Conservation (phyloP, 2,888 invertebrate genomes). For the Dilophus febrilis region DNA sequence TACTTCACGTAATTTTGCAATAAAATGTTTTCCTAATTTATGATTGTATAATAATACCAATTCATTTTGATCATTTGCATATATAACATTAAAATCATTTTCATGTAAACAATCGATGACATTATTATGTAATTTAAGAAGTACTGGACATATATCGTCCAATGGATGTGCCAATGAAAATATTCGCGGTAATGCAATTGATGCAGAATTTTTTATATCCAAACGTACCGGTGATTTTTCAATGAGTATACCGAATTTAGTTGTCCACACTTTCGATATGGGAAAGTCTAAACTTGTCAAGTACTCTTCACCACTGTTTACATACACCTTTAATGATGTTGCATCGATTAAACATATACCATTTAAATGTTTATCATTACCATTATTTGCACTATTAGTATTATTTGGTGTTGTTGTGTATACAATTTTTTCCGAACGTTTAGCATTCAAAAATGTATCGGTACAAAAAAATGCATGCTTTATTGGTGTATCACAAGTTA, state of each 20-base stretch:
- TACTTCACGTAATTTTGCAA: constrained; percentile 65
- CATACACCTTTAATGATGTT: constrained; percentile 59
- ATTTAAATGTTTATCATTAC: constrained; percentile 6
- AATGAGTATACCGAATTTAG: constrained; percentile 68
- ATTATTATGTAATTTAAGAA: constrained; percentile 45
- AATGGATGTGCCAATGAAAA: constrained; percentile 80
- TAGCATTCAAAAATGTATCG: constrained; percentile 38
- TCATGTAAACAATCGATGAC: constrained; percentile 45
- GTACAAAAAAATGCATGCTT: constrained; percentile 64
- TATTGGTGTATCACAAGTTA: constrained; percentile 66
- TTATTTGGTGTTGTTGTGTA: not conserved
- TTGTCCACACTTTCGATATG: constrained; percentile 68
- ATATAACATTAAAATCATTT: constrained; percentile 46
- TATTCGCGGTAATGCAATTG: constrained; percentile 50
- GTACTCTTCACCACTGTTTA: constrained; percentile 67
- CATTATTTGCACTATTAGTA: too few relatives aligned
- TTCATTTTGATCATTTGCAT: constrained; percentile 58
- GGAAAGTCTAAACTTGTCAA: constrained; percentile 62
- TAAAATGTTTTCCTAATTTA: constrained; percentile 58
- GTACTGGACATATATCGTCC: constrained; percentile 76
- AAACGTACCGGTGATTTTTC: constrained; percentile 44
- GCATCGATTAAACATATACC: constrained; percentile 59
- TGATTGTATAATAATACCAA: constrained; percentile 67
- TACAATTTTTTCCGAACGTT: constrained; percentile 14
- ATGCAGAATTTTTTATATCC: constrained; percentile 19